Base-by-base conservation (phyloP, 2,888 invertebrate genomes). In the Campopleginae sp. region DNA sequence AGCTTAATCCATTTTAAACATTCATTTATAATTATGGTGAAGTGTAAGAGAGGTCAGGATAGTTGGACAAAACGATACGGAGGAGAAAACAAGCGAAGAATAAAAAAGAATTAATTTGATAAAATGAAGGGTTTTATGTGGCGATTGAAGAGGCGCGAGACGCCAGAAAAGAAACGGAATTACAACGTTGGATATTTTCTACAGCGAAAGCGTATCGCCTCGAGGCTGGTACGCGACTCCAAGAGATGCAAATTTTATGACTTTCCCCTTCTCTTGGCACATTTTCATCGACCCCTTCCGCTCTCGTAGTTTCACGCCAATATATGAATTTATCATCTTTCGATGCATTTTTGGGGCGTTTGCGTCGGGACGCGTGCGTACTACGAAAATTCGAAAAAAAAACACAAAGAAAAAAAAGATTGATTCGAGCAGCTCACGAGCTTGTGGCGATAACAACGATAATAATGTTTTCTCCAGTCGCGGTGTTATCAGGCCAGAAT, bases 231-330 rank as follows among this genome's bases (percentile, higher is more conserved):
- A 51, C 71, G 71, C 75, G 75, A 75, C 83, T 76, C 70, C 17
- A 71, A 63, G 17, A 42, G 70, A 83, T 80, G 75, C 79, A 83
- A 83, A 83, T 83, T 83, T 83, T 75, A 83, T 75, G 75, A 74
- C 44, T 75, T 75, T 65, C 38, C n/a, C n/a, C 70, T 19, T 27
- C 78, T 63, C n/a, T 23, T 44, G 7, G n/a, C 8, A 31, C 33
- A 31, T 33, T 65, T 38, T n/a, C 65, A 65, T 38, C 38, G 65
- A 65, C 58, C 44, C n/a, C 27, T 38, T 42, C 77, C 61, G 44
- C 72, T 31, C 58, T 17, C 58, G 27, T 58, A 10, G 8, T 63
- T 63, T 38, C 33, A 63, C 33, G 7, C 63, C n/a, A 63, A 17
- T 63, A 17, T 33, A 33, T 33, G 31, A 8, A 33, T 63, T 63